A percentile compares a stretch with the other conserved stretches of the same genome.
Conservation (phyloP, 1,140 invertebrate genomes). For the Adelges cooleyi region DNA sequence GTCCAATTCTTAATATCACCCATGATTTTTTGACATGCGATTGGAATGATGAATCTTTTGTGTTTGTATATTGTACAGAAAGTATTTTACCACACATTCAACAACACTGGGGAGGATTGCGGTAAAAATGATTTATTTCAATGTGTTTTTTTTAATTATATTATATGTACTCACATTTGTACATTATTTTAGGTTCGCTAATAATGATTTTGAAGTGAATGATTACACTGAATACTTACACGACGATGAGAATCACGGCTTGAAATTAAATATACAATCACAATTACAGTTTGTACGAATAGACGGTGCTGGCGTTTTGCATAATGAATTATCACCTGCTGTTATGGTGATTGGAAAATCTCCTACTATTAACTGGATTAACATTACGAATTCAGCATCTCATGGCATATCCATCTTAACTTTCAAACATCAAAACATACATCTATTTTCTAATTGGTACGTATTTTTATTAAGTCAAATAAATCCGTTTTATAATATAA, state of each 20-base stretch:
- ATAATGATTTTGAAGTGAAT: slow-evolving; percentile 76
- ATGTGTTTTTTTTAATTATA: neutral
- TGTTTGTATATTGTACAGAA: slow-evolving; percentile 85
- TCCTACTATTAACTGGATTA: slow-evolving; percentile 69
- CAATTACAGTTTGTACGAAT: slow-evolving; percentile 74
- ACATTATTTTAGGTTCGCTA: slow-evolving; percentile 55
- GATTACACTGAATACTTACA: slow-evolving; percentile 69
- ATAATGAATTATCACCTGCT: slow-evolving; percentile 88
- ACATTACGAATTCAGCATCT: slow-evolving; percentile 70
- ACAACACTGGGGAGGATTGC: slow-evolving; percentile 92
- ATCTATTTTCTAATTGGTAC: slow-evolving; percentile 40
- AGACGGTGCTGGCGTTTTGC: slow-evolving; percentile 87
- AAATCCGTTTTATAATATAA: neutral
- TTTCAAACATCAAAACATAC: slow-evolving; percentile 61
- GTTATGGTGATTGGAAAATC: slow-evolving; percentile 78
- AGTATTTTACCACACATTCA: slow-evolving; percentile 54
- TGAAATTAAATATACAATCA: slow-evolving; percentile 55
- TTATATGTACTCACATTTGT: neutral
- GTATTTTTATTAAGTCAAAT: slow-evolving; percentile 23
- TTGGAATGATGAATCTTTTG: slow-evolving; percentile 72
- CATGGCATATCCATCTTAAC: slow-evolving; percentile 81
- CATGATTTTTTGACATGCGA: slow-evolving; percentile 44
- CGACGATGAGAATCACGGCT: slow-evolving; percentile 63
- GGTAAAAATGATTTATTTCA: slow-evolving; percentile 35
- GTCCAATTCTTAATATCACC: slow-evolving; percentile 44